Conservation (phyloP, 2,888 invertebrate species). For the Busseola fusca region DNA sequence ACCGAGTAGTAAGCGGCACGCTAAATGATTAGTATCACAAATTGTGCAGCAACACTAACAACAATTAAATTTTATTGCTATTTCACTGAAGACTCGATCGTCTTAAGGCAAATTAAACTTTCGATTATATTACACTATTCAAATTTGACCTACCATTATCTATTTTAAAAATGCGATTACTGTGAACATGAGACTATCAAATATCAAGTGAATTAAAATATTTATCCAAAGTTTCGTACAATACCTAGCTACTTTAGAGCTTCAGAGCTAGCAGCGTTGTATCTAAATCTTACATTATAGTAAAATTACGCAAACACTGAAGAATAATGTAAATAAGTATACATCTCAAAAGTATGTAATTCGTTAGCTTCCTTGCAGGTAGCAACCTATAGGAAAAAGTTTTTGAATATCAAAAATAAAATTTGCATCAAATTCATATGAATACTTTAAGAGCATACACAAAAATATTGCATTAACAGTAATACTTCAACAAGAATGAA, state of each 20-base stretch:
- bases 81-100: constrained; percentile 80
- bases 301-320: constrained; percentile 79
- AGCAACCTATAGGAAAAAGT: constrained; percentile 83
- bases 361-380: constrained; percentile 81
- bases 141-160: constrained; percentile 62
- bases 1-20: constrained; percentile 84
- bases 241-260: constrained; percentile 67
- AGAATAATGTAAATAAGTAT: constrained; percentile 77
- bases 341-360: constrained; percentile 83
- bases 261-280: constrained; percentile 68
- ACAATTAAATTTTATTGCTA: constrained; percentile 85
- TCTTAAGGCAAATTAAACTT: constrained; percentile 85
- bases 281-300: constrained; percentile 75
- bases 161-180: constrained; percentile 66
- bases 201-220: constrained; percentile 69
- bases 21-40: constrained; percentile 85
- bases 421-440: constrained; percentile 75
- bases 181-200: constrained; percentile 68
- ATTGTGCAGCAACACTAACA: constrained; percentile 83
- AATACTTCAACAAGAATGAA: constrained; percentile 67
- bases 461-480: constrained; percentile 77
- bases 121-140: constrained; percentile 75
- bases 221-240: constrained; percentile 64
- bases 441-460: constrained; percentile 75
- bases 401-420: constrained; percentile 88